Evolutionary conservation across 1,140 invertebrate species (phyloP).

Genomic region (Brachionus manjavacas): DNA sequence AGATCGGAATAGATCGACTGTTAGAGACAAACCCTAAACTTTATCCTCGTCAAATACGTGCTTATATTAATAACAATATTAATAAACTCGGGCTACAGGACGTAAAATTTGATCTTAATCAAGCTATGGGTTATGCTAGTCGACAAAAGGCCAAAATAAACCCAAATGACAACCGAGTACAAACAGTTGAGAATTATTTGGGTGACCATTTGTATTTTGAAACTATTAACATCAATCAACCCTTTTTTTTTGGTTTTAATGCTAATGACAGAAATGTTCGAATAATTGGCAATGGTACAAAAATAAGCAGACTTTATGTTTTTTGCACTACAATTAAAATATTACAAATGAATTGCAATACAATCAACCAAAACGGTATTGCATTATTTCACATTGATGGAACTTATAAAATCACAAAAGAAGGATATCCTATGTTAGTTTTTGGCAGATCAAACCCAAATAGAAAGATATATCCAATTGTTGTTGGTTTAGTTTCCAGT

Average conservation of each 20-base stretch:
- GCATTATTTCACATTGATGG: neutral
- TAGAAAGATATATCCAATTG: neutral
- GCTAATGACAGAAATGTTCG: neutral
- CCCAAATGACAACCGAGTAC: neutral
- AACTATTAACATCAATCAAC: neutral
- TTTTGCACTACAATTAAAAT: neutral
- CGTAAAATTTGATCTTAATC: neutral
- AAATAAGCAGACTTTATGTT: neutral
- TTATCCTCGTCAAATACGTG: neutral
- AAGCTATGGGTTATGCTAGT: neutral
- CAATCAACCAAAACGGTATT: neutral
- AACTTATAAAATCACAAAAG: constrained; percentile 5
- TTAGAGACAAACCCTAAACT: constrained; percentile 2
- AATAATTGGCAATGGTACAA: neutral
- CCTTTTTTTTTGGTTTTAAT: constrained; percentile 5
- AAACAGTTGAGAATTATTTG: neutral
- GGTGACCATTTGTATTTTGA: neutral
- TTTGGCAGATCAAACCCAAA: neutral
- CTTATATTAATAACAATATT: neutral
- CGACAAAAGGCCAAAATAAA: neutral
- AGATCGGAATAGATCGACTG: neutral
- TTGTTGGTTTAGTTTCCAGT: constrained; percentile 8
- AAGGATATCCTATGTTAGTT: neutral
- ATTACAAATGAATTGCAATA: neutral
- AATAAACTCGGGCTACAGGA: neutral